phyloP scores from a whole-genome alignment of 1,140 invertebrate species.

The Formica selysi region DNA sequence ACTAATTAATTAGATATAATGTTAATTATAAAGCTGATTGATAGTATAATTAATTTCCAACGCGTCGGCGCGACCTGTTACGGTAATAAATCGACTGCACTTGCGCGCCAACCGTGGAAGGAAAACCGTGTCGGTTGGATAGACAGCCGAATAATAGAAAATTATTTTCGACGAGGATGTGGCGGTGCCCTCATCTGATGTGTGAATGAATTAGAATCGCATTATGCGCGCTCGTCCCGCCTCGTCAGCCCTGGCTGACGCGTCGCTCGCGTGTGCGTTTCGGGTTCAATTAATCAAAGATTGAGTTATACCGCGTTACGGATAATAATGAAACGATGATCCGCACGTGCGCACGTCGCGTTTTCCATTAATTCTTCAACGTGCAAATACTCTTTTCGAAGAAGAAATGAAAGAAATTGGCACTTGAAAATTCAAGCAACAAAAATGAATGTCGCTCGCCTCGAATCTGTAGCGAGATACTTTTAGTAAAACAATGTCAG shows the following conservation, averaged over 20 bases:
- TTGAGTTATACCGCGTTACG: conserved; percentile 26
- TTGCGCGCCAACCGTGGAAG: conserved; percentile 29
- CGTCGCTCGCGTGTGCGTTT: conserved; percentile 44
- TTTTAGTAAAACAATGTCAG: neutral
- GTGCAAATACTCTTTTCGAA: neutral
- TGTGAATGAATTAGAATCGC: conserved; percentile 62
- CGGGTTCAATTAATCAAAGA: conserved; percentile 56
- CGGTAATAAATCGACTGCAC: conserved; percentile 48
- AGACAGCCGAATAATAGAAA: conserved; percentile 62
- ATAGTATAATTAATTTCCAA: conserved; percentile 49
- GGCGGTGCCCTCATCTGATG: conserved; percentile 45
- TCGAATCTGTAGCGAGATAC: neutral
- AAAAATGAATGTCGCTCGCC: neutral
- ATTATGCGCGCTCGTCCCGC: conserved; percentile 35
- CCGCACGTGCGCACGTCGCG: conserved; percentile 8
- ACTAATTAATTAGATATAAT: conserved; percentile 40
- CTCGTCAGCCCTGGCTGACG: conserved; percentile 24
- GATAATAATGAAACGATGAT: conserved; percentile 56
- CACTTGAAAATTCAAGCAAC: neutral
- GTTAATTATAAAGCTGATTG: conserved; percentile 39
- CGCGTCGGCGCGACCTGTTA: conserved; percentile 4
- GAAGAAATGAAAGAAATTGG: neutral
- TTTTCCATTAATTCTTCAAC: conserved; percentile 29
- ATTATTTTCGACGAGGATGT: conserved; percentile 49
- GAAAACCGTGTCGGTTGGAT: conserved; percentile 32